Evolutionary conservation across 2,797 vertebrate species (phyloP).

Genomic region (Cirrhinus mrigala): DNA sequence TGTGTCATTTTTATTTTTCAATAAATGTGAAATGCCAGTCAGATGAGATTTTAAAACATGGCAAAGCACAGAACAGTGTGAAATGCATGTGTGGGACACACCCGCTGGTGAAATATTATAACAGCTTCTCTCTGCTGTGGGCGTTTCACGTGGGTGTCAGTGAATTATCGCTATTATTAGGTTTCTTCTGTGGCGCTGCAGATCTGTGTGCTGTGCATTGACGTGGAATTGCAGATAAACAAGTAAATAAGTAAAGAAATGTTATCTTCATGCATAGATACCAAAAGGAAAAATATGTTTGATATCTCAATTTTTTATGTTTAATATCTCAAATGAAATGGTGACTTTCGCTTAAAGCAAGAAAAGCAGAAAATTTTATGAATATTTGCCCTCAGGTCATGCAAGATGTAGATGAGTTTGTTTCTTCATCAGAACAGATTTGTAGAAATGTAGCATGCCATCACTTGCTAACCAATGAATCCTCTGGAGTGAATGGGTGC

Average conservation of each 20-base stretch:
- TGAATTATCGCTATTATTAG: slow-evolving; percentile 22
- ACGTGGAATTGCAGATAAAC: not conserved
- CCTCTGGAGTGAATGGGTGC: not conserved
- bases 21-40: slow-evolving; percentile 35
- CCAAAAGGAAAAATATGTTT: not conserved
- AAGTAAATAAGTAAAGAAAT: slow-evolving; percentile 8
- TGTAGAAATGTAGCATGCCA: not conserved
- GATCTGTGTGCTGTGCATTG: slow-evolving; percentile 23
- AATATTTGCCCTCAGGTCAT: not conserved
- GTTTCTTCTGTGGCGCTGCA: not conserved
- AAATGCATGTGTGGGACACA: slow-evolving; percentile 24
- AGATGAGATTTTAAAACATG: not conserved
- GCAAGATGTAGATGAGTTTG: not conserved
- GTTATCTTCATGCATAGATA: not conserved
- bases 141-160: slow-evolving; percentile 12
- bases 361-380: not conserved
- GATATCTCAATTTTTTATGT: not conserved
- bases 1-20: not conserved
- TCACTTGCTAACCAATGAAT: not conserved
- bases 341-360: not conserved
- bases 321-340: not conserved
- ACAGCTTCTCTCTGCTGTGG: slow-evolving; percentile 16
- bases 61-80: slow-evolving; percentile 9
- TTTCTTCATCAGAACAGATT: not conserved
- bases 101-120: not conserved